Evolutionary conservation across 2,113 vertebrate genomes (phyloP).

Genomic region (Oncorhynchus gorbuscha): DNA sequence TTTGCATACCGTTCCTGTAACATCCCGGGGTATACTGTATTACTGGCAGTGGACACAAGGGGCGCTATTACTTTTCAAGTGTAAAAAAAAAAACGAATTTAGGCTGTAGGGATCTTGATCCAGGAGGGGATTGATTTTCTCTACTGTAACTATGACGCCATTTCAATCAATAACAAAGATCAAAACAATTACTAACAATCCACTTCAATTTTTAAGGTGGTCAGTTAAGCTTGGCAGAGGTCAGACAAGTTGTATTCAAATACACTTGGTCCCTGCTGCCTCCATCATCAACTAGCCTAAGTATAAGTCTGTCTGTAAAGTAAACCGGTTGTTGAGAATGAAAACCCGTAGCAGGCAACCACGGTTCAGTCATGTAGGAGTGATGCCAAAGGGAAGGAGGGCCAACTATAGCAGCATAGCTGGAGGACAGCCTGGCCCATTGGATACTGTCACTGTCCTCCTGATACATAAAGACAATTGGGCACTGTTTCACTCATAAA

Average conservation of each 20-base stretch:
- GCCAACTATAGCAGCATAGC: conserved; percentile 6
- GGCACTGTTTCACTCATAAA: conserved; percentile 10
- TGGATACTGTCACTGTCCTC: neutral
- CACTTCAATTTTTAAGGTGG: neutral
- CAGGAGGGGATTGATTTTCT: too few relatives aligned
- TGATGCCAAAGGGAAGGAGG: neutral
- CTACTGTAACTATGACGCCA: too few relatives aligned
- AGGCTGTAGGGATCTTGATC: too few relatives aligned
- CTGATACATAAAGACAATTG: conserved; percentile 7
- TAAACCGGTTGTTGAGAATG: neutral
- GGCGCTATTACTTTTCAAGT: too few relatives aligned
- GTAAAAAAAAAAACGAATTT: too few relatives aligned
- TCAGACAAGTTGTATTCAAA: neutral
- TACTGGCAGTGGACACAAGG: too few relatives aligned
- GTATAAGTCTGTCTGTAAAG: neutral
- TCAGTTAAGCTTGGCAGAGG: neutral
- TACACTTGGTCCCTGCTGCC: neutral
- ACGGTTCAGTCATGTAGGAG: neutral
- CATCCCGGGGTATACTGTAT: too few relatives aligned
- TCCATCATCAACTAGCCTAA: neutral
- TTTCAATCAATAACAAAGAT: neutral
- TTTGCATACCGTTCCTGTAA: too few relatives aligned
- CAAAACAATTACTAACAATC: neutral
- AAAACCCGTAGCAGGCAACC: neutral
- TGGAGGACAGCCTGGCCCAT: conserved; percentile 2